Conservation (phyloP, 2,888 invertebrate species). For the Hypercompe scribonia region DNA sequence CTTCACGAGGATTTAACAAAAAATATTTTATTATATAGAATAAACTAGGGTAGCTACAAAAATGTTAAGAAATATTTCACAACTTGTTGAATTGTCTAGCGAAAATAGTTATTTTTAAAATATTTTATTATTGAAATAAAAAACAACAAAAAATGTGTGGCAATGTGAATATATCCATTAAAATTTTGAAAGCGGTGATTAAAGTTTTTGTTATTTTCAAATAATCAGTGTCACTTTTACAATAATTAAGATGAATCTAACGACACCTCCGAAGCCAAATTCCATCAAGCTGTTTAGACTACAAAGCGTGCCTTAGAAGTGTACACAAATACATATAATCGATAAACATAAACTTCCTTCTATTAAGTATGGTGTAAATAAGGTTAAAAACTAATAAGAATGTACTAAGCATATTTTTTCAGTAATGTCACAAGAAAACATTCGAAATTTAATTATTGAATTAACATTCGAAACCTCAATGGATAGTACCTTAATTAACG, state of each 20-base stretch:
- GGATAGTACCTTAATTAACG: too few species aligned
- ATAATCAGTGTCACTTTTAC: neutral
- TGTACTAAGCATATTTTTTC: neutral
- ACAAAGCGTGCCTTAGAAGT: neutral
- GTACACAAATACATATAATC: neutral
- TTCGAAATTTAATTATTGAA: too few species aligned
- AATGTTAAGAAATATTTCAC: too few species aligned
- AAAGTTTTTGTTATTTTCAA: neutral
- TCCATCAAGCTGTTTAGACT: neutral
- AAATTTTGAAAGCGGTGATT: neutral
- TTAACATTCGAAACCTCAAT: neutral
- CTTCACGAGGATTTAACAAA: too few species aligned
- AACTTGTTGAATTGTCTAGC: too few species aligned
- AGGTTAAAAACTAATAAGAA: too few species aligned
- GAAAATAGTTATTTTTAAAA: too few species aligned
- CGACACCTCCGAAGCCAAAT: neutral
- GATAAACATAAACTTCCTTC: neutral
- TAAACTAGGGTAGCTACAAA: too few species aligned
- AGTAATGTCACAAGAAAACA: neutral
- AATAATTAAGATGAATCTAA: neutral
- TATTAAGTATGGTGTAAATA: neutral
- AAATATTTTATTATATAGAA: too few species aligned
- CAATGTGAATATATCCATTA: too few species aligned
- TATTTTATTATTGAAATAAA: too few species aligned
- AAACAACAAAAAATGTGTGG: too few species aligned